Evolutionary conservation across 2,797 vertebrate species (phyloP), one percentile per base, ranked within the genome.

Genomic region (Ctenochaetus hawaiiensis): DNA sequence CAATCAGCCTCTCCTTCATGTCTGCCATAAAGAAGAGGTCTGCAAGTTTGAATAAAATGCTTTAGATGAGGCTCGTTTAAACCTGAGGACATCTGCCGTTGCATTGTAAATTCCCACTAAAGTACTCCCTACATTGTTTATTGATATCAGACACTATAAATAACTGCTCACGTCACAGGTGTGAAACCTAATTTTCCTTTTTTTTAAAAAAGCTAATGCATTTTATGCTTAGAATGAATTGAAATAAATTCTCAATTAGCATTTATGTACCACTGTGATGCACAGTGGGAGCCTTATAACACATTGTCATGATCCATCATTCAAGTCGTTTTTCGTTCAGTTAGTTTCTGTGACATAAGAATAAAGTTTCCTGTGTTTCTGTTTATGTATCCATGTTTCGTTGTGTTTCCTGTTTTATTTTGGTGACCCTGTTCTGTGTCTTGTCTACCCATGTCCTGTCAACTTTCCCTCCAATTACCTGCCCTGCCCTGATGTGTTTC

Each of bases 271-370:
- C 6, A 8, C 1, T 18, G 10, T 48, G 6, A 70, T 45, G 45
- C 60, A 58, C 23, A 59, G 5, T 62, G 10, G n/a, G 14, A 26
- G 14, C 13, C 43, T 13, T 71, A 26, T 41, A 52, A 34, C 58
- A 59, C 43, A 26, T 4, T 47, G 62, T 30, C 49, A 53, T 20
- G 61, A 26, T 26, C 26, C 26, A 26, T 26, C 26, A 26, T 26
- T 26, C 26, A 26, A 26, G 26, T 26, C 4, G 52, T 2, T 8
- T 0, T n/a, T 22, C 0, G 16, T 23, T 34, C 4, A 0, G 49
- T 51, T 47, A 45, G 20, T 37, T 14, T 73, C 62, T 72, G 37
- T 75, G 20, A 44, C 58, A 54, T 18, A 48, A 62, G 67, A 83
- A 77, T 52, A 60, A 59, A 58, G 70, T 59, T 67, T 18, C 13